Conservation (phyloP, 2,888 invertebrate genomes). For the Microctonus aethiopoides region DNA sequence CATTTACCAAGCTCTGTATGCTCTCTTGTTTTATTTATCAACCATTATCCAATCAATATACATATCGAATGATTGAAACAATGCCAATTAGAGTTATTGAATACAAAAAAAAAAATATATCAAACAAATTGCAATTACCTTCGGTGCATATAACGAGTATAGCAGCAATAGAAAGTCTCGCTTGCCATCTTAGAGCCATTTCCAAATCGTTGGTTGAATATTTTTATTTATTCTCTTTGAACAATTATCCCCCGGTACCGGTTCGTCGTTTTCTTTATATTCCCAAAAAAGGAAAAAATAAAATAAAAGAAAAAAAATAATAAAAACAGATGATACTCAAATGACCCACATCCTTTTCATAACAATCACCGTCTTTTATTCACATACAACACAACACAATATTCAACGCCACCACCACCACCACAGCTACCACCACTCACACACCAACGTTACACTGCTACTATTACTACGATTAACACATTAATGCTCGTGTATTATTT, state of each 20-base stretch:
- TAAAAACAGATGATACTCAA: slow-evolving; percentile 38
- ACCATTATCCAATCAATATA: not conserved
- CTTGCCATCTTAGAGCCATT: slow-evolving; percentile 67
- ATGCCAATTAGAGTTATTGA: not conserved
- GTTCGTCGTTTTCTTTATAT: slow-evolving; percentile 11
- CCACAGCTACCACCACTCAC: not conserved
- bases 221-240: not conserved
- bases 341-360: slow-evolving; percentile 49
- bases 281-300: slow-evolving; percentile 1
- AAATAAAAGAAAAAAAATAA: not conserved
- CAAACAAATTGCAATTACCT: slow-evolving; percentile 52
- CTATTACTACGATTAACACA: no score
- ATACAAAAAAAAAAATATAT: not conserved
- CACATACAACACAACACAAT: slow-evolving; percentile 1
- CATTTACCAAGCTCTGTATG: no score
- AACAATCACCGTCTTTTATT: slow-evolving; percentile 15
- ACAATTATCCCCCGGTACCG: slow-evolving; percentile 6
- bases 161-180: slow-evolving; percentile 65
- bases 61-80: no score
- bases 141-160: slow-evolving; percentile 65
- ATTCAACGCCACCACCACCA: not conserved
- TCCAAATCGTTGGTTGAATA: slow-evolving; percentile 49
- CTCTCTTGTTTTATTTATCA: no score
- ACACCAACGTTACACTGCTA: no score
- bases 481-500: not conserved